These are phyloP conservation scores for Phorcus lineatus DNA, from an alignment of 2,888 invertebrate genomes.

Conservation along the genomic window DNA sequence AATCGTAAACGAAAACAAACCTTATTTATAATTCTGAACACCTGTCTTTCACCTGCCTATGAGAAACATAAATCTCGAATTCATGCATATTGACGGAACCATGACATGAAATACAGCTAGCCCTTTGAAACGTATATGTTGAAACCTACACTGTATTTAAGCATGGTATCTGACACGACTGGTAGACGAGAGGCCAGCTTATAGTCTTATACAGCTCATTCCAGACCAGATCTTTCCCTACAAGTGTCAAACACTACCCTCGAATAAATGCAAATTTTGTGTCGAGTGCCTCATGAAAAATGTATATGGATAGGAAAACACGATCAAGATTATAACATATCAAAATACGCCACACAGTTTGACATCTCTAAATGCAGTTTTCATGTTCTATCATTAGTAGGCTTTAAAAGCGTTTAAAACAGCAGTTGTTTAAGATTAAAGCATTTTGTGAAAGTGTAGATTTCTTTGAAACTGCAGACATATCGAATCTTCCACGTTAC, in stretches of 20 bases:
- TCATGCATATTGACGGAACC: no score
- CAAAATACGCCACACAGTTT: background rate
- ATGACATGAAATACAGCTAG: no score
- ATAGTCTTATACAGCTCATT: background rate
- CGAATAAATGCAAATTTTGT: constrained; percentile 2
- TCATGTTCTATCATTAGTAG: background rate
- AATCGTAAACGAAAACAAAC: no score
- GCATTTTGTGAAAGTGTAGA: no score
- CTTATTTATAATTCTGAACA: no score
- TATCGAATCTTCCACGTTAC: no score
- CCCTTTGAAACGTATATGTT: no score
- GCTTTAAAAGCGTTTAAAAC: background rate
- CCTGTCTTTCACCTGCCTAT: no score
- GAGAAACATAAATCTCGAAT: no score
- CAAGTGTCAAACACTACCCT: constrained; percentile 9
- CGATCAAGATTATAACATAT: background rate
- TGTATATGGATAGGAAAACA: background rate
- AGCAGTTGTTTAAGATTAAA: background rate
- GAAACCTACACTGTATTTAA: no score
- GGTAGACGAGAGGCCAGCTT: background rate
- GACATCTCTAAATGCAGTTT: background rate
- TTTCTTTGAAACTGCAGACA: no score
- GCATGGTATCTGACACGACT: no score
- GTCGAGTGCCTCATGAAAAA: constrained; percentile 15
- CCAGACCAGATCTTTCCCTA: background rate